Conservation (phyloP, 2,113 vertebrate species). For the Lota lota region DNA sequence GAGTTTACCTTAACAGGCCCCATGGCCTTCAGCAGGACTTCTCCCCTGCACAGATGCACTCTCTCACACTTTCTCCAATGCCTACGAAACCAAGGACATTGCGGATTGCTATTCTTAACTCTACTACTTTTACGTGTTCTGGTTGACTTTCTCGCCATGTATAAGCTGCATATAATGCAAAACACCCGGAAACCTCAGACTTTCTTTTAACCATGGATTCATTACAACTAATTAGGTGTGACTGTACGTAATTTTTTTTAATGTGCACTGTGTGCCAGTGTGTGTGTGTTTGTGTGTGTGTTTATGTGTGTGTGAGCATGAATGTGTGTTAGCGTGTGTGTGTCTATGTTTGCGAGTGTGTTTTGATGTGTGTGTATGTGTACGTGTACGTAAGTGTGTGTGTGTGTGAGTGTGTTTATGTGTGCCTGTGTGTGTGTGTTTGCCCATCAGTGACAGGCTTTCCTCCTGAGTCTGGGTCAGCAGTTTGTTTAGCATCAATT, state of each 20-base stretch:
- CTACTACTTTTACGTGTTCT: constrained; percentile 24
- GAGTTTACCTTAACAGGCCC: constrained; percentile 48
- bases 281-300: constrained; percentile 10
- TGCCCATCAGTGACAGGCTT: constrained; percentile 67
- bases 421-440: constrained; percentile 21
- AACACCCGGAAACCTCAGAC: constrained; percentile 19
- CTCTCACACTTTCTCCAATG: constrained; percentile 7
- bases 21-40: constrained; percentile 25
- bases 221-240: constrained; percentile 23
- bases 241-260: constrained; percentile 34
- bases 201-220: constrained; percentile 13
- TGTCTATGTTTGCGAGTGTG: not conserved
- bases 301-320: constrained; percentile 26
- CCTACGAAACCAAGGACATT: constrained; percentile 48
- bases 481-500: constrained; percentile 84
- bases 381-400: constrained; percentile 1
- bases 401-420: constrained; percentile 19
- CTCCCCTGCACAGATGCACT: constrained; percentile 2
- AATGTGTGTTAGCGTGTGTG: constrained; percentile 1
- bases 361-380: constrained; percentile 16
- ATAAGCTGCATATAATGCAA: constrained; percentile 25
- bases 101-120: constrained; percentile 33
- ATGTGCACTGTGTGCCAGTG: constrained; percentile 37
- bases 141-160: constrained; percentile 28
- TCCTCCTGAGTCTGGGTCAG: constrained; percentile 72